A percentile compares a stretch with the other conserved stretches of the same genome.
Conservation (phyloP, 2,797 vertebrate species). For the Mus minutoides region DNA sequence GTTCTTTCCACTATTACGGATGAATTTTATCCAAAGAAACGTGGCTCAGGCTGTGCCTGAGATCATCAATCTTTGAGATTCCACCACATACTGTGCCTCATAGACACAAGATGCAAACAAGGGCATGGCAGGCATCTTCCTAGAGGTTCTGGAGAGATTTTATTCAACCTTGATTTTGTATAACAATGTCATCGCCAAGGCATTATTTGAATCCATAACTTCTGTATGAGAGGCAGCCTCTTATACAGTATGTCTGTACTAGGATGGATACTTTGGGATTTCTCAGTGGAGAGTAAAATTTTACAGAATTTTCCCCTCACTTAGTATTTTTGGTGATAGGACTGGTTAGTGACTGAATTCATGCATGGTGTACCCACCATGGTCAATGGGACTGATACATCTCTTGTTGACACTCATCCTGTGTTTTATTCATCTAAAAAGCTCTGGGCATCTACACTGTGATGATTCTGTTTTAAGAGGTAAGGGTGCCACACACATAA, state of each 20-base stretch:
- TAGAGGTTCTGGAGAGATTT: not conserved
- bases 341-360: not conserved
- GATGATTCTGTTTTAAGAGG: not conserved
- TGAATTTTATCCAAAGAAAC: constrained; percentile 24
- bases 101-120: not conserved
- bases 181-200: not conserved
- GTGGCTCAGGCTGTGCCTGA: not conserved
- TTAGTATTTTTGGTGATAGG: not conserved
- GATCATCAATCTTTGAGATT: not conserved
- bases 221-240: not conserved
- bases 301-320: not conserved
- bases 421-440: not conserved
- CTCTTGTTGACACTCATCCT: not conserved
- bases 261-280: not conserved
- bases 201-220: not conserved
- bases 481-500: not conserved
- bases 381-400: not conserved
- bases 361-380: not conserved
- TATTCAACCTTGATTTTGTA: not conserved
- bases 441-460: not conserved
- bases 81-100: not conserved
- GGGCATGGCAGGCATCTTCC: not conserved
- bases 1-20: not conserved
- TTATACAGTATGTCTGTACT: not conserved
- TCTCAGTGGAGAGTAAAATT: not conserved